A percentile compares a stretch with the other conserved stretches of the same genome.
These are phyloP conservation scores for Jaculus jaculus DNA, from an alignment of 2,113 vertebrate genomes.

Conservation along the genomic window DNA sequence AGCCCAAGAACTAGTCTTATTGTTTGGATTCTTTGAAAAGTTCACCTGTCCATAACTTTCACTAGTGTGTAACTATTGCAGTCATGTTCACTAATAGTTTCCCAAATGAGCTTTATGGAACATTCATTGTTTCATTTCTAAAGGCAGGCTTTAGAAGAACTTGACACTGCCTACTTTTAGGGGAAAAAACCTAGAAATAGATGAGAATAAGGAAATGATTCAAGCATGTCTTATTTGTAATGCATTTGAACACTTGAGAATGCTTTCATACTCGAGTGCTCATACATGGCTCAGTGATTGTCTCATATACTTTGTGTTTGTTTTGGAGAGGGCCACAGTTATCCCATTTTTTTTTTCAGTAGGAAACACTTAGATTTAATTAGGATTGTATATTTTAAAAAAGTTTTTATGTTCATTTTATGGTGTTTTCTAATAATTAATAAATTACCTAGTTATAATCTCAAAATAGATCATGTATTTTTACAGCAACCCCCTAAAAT, in stretches of 20 bases:
- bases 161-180: constrained; percentile 24
- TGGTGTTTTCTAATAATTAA: background rate
- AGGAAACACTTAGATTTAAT: constrained; percentile 21
- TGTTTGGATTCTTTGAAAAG: background rate
- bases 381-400: background rate
- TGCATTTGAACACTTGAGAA: background rate
- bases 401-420: background rate
- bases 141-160: background rate
- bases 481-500: background rate
- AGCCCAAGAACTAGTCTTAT: background rate
- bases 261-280: background rate
- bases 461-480: background rate
- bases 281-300: background rate
- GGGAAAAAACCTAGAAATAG: background rate
- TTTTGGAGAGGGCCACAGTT: background rate
- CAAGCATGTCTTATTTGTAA: background rate
- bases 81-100: background rate
- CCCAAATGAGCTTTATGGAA: background rate
- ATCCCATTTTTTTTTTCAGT: background rate
- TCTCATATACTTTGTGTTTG: background rate
- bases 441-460: background rate
- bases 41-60: background rate
- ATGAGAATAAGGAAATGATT: constrained; percentile 36
- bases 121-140: constrained; percentile 22
- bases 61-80: background rate